Base-by-base conservation (phyloP, 2,797 vertebrate species). In the Spea hammondii region DNA sequence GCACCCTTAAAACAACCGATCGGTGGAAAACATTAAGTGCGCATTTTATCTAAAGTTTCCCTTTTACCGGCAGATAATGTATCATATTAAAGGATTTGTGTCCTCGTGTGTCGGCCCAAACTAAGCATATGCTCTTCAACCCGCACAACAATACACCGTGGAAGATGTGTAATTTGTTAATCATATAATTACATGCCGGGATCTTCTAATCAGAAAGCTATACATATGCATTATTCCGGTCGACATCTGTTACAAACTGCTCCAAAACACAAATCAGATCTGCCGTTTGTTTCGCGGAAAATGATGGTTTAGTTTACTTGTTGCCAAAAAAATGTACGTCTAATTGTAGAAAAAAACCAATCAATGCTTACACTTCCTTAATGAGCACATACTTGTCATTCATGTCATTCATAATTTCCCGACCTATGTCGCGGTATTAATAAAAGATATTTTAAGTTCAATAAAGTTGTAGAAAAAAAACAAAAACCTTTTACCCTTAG, bases 81-180 rank as follows among this genome's bases (percentile, higher is more conserved):
- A 32, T 32, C 32, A 32, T 32, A 32, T 32, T 32, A 32, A 32
- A 32, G 32, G 32, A 32, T 32, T 32, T 32, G 32, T 32, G 32
- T 32, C 55, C 11, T 62, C 32, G 59, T 2, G 32, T 17, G 59
- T 62, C n/a, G 12, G 5, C 14, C 59, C 59, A 62, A 62, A 17
- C 5, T 32, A 62, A 62, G 14, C 59, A 62, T 17, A 17, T 12
- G 12, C n/a, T 14, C 59, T 62, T 62, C n/a, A 62, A 62, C 44
- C n/a, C 0, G n/a, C 59, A 17, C 4, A 62, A 62, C 59, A 6
- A 62, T 62, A 62, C 9, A 13, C 12, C n/a, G 3, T 12, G 12
- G 12, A 62, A 62, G 32, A 62, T 32, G n/a, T 62, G 32, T 62
- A 14, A 62, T 62, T 62, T 62, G 59, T 62, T 62, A 62, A 62